Percentiles rank a stretch among this genome's conserved stretches.
Evolutionary conservation across 2,797 vertebrate genomes (phyloP).

Genomic region (Onychomys leucogaster): DNA sequence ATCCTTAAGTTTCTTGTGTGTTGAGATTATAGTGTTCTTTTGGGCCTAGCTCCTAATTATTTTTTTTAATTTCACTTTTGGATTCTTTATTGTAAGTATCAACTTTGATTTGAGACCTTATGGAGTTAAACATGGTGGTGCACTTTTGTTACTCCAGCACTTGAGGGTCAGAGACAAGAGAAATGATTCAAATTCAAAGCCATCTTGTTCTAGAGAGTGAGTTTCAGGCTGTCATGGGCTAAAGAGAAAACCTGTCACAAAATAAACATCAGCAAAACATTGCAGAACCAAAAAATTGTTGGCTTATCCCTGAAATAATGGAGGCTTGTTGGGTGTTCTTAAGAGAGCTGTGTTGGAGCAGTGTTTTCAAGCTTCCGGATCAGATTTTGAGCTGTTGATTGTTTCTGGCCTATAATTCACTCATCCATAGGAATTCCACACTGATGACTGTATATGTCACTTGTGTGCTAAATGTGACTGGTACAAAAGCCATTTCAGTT

Average conservation of each 20-base stretch:
- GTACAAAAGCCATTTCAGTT: constrained; percentile 42
- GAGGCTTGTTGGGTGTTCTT: not conserved
- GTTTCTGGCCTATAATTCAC: not conserved
- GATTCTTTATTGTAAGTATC: constrained; percentile 14
- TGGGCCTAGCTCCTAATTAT: not conserved
- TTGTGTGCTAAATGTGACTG: not conserved
- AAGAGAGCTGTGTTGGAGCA: not conserved
- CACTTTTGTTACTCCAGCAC: not conserved
- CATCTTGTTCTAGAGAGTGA: not conserved
- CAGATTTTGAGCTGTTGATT: not conserved
- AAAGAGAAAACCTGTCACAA: not conserved
- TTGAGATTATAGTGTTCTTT: not conserved
- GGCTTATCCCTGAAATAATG: constrained; percentile 4
- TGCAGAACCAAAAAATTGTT: constrained; percentile 9
- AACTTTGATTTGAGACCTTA: constrained; percentile 27
- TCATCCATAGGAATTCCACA: not conserved
- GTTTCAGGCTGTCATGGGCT: not conserved
- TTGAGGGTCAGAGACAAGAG: not conserved
- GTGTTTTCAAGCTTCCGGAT: constrained; percentile 40
- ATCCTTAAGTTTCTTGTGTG: not conserved
- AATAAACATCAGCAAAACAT: not conserved
- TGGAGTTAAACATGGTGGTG: not conserved
- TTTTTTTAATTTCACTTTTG: constrained; percentile 58
- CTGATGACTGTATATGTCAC: not conserved
- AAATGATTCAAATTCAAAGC: not conserved